Conservation (phyloP, 2,797 vertebrate species). For the Dendrocincla tyrannina region DNA sequence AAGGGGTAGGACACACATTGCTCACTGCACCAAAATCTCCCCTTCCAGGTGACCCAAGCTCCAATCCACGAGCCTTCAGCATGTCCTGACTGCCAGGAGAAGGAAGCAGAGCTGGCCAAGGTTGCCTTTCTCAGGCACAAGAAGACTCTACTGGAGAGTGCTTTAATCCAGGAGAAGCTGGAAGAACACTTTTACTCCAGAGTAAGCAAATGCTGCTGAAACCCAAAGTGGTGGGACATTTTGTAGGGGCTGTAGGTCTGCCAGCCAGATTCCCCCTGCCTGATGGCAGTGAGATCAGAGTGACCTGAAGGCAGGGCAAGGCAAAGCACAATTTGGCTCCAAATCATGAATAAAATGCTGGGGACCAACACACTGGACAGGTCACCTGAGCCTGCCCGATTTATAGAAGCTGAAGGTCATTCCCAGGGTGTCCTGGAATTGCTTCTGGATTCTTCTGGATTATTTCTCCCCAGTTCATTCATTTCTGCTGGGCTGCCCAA, state of each 20-base stretch:
- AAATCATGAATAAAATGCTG: neutral
- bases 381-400: neutral
- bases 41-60: conserved; percentile 33
- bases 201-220: conserved; percentile 16
- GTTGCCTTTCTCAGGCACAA: conserved; percentile 20
- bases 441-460: neutral
- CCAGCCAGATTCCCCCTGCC: neutral
- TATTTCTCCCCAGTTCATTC: neutral
- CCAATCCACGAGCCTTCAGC: neutral
- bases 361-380: neutral
- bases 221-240: neutral
- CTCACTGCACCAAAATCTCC: neutral
- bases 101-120: conserved; percentile 44
- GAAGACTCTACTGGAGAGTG: conserved; percentile 12
- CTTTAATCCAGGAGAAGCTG: conserved; percentile 25
- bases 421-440: neutral
- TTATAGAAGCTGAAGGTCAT: neutral
- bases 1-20: neutral
- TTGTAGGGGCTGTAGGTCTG: neutral
- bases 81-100: conserved; percentile 45
- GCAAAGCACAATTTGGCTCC: neutral
- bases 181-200: conserved; percentile 39
- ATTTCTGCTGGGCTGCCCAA: neutral
- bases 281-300: neutral
- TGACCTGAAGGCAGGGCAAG: neutral